Conservation (phyloP, 2,113 vertebrate species). For the Oxyura jamaicensis region DNA sequence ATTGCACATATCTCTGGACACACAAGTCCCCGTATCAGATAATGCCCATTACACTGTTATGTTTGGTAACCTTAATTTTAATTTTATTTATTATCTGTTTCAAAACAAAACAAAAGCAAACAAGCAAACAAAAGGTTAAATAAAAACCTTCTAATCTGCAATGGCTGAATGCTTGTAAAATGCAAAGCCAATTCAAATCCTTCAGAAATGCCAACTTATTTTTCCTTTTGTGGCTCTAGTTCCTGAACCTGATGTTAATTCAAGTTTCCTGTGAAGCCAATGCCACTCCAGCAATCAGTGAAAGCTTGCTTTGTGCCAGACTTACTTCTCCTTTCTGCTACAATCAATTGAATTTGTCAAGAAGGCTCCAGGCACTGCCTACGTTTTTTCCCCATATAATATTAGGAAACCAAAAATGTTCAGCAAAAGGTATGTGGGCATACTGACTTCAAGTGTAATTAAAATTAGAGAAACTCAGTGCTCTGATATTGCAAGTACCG, state of each 20-base stretch:
- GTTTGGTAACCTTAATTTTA: background rate
- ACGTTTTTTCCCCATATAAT: background rate
- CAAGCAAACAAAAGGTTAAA: background rate
- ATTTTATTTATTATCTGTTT: background rate
- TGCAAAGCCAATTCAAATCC: background rate
- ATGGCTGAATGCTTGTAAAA: background rate
- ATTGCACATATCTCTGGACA: background rate
- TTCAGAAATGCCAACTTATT: background rate
- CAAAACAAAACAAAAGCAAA: background rate
- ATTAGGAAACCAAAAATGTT: slow-evolving; percentile 14
- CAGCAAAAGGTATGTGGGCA: background rate
- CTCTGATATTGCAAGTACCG: background rate
- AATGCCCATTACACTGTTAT: background rate
- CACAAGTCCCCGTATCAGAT: background rate
- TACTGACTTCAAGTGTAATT: background rate
- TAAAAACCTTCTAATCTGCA: too few relatives aligned
- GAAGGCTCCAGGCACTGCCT: slow-evolving; percentile 24
- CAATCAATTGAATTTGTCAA: slow-evolving; percentile 67
- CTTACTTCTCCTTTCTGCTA: slow-evolving; percentile 12
- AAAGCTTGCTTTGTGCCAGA: slow-evolving; percentile 46
- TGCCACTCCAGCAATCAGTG: slow-evolving; percentile 52
- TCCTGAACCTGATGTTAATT: slow-evolving; percentile 25
- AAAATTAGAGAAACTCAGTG: slow-evolving; percentile 12
- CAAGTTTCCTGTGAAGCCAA: slow-evolving; percentile 37
- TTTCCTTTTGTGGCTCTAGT: background rate